Base-by-base conservation (phyloP, 2,888 invertebrate species). In the Anoplius nigerrimus region DNA sequence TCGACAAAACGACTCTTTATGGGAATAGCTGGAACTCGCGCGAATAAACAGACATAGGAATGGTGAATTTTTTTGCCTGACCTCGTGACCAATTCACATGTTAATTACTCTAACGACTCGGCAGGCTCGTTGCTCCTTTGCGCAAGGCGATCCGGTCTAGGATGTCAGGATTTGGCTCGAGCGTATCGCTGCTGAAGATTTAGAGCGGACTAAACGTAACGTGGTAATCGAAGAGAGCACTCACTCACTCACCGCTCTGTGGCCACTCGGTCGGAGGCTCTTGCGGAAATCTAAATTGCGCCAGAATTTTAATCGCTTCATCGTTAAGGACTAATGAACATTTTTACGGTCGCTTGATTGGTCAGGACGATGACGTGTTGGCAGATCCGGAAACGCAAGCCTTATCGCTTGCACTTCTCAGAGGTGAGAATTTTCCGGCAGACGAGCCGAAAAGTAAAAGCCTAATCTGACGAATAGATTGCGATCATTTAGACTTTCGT, bases 21-120 rank as follows among this genome's bases (percentile, higher is more conserved):
- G 1, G 1, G 34, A 34, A 34, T 13, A 13, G 34, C 11, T 6
- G 11, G 11, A 3, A 13, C 34, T 34, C 11, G 34, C 11, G 34
- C 2, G 34, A 34, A 34, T 13, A 34, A 6, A 13, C 11, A 1
- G 6, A 34, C 11, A 34, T 22, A 21, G 52, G 22, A 4, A 52
- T 34, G 34, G 4, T 13, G 8, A 34, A 34, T 6, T 34, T 34
- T n/a, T 48, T 48, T 48, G 16, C 16, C 16, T 6, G 3, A 11
- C 46, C n/a, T n/a, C 48, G 13, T 18, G 48, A 48, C 18, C 16
- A 6, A 48, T 48, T 48, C 62, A 53, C 63, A 53, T 59, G 69
- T 75, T 72, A 75, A 72, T 75, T 72, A 70, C 61, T 61, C 64
- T 62, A 67, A 61, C 52, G 59, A 59, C 65, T 67, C 61, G 43